These are phyloP conservation scores for Heliocidaris erythrogramma DNA, from an alignment of 35 echinoderm and acorn worm species.

Conservation along the genomic window DNA sequence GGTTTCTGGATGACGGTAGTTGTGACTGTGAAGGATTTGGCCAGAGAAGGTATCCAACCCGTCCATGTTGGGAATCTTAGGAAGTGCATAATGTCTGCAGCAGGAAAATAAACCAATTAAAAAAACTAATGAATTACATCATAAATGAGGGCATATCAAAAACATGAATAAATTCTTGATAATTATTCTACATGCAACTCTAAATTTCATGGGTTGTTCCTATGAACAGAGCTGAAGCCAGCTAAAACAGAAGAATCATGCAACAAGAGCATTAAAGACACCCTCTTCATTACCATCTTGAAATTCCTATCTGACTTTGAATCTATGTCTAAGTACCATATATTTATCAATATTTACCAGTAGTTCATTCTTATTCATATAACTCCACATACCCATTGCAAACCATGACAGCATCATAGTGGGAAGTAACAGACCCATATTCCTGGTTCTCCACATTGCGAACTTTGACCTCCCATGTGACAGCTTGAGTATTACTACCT, in stretches of 20 bases:
- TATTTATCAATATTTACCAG: neutral
- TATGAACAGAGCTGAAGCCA: too few relatives aligned
- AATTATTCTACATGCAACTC: too few relatives aligned
- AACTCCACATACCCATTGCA: slow-evolving; percentile 75
- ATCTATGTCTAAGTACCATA: neutral
- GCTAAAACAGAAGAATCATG: too few relatives aligned
- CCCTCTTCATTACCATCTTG: too few relatives aligned
- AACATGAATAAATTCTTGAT: neutral
- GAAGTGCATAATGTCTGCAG: slow-evolving; percentile 79
- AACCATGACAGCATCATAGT: slow-evolving; percentile 83
- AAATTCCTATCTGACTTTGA: too few relatives aligned
- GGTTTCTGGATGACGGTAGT: slow-evolving; percentile 71
- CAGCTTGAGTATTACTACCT: neutral
- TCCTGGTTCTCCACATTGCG: slow-evolving; percentile 46
- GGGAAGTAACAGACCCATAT: neutral
- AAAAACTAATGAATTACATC: neutral
- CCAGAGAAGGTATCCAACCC: slow-evolving; percentile 77
- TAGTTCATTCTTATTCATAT: neutral
- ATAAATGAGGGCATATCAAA: too few relatives aligned
- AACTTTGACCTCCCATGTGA: slow-evolving; percentile 60
- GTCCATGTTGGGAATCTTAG: slow-evolving; percentile 60
- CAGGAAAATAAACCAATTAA: slow-evolving; percentile 18
- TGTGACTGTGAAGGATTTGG: slow-evolving; percentile 70
- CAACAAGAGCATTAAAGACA: too few relatives aligned
- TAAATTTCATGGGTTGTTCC: too few relatives aligned